Evolutionary conservation across 2,888 invertebrate genomes (phyloP).

Genomic region (Hypercompe scribonia): DNA sequence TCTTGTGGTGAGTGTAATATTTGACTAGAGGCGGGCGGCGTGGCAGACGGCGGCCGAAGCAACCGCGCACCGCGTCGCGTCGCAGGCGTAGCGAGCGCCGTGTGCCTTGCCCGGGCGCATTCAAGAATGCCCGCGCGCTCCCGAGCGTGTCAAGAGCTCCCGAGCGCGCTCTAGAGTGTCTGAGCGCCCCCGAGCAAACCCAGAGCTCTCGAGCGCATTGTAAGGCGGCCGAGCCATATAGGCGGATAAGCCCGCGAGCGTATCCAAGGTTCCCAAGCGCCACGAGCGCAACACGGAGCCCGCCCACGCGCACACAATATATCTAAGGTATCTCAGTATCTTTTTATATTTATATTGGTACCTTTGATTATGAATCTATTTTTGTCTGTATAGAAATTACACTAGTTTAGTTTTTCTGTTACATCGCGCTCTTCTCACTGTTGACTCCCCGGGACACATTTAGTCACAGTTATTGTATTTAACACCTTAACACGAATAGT

Average conservation of each 20-base stretch:
- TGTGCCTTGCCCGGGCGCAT: slow-evolving; percentile 22
- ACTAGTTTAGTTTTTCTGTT: slow-evolving; percentile 79
- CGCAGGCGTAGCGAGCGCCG: slow-evolving; percentile 27
- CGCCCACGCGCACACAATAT: slow-evolving; percentile 74
- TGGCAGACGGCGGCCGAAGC: slow-evolving; percentile 55
- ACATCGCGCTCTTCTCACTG: slow-evolving; percentile 73
- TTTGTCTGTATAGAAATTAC: slow-evolving; percentile 86
- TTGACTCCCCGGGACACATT: slow-evolving; percentile 78
- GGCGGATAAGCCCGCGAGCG: slow-evolving; percentile 17
- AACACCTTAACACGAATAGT: slow-evolving; percentile 82
- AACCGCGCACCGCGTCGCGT: slow-evolving; percentile 41
- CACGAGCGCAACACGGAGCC: slow-evolving; percentile 41
- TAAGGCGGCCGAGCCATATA: too few species aligned
- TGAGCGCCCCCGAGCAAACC: slow-evolving; percentile 34
- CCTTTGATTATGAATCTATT: slow-evolving; percentile 90
- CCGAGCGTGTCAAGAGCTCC: slow-evolving; percentile 17
- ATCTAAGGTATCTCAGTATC: slow-evolving; percentile 78
- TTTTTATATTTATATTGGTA: slow-evolving; percentile 89
- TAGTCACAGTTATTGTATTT: slow-evolving; percentile 77
- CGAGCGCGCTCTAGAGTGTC: slow-evolving; percentile 45
- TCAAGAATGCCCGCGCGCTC: background rate
- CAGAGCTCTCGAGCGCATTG: slow-evolving; percentile 5
- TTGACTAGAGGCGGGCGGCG: slow-evolving; percentile 85
- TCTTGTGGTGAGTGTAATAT: slow-evolving; percentile 84
- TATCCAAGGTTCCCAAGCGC: slow-evolving; percentile 3